phyloP scores from a whole-genome alignment of 2,113 vertebrate genomes.

The Dipodomys spectabilis region DNA sequence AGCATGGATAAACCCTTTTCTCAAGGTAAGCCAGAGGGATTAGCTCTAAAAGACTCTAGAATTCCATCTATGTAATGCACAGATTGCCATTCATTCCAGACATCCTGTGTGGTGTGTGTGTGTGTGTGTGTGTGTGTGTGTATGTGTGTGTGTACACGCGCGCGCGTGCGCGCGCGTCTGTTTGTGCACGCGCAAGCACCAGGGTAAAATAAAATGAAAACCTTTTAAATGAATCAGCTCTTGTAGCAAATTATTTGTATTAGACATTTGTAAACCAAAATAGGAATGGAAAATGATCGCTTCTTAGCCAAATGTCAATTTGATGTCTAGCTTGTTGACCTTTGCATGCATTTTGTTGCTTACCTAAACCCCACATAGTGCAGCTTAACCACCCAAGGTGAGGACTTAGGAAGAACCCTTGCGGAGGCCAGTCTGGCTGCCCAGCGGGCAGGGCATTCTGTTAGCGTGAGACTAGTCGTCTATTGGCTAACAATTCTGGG shows the following conservation, averaged over 20 bases:
- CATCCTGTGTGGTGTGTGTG: not conserved
- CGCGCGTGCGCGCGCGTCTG: not conserved
- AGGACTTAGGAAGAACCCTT: slow-evolving; percentile 64
- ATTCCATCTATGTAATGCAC: slow-evolving; percentile 70
- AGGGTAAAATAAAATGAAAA: slow-evolving; percentile 76
- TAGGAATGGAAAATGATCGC: slow-evolving; percentile 45
- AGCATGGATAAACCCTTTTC: slow-evolving; percentile 78
- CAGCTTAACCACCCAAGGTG: slow-evolving; percentile 68
- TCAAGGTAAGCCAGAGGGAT: slow-evolving; percentile 79
- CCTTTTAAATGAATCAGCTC: slow-evolving; percentile 69
- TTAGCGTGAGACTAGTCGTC: slow-evolving; percentile 72
- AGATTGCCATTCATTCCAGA: slow-evolving; percentile 75
- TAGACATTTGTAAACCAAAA: slow-evolving; percentile 58
- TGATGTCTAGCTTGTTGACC: slow-evolving; percentile 65
- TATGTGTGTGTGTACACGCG: not conserved
- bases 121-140: not conserved
- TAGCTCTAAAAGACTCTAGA: slow-evolving; percentile 57
- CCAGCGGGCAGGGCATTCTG: slow-evolving; percentile 80
- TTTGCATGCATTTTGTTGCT: slow-evolving; percentile 68
- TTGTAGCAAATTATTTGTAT: slow-evolving; percentile 40
- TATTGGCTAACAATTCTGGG: slow-evolving; percentile 76
- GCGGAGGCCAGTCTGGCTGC: slow-evolving; percentile 78
- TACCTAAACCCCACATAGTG: slow-evolving; percentile 52
- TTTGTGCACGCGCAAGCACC: not conserved
- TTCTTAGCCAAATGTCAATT: slow-evolving; percentile 48